Evolutionary conservation across 1,140 invertebrate genomes (phyloP), one percentile per base, ranked within the genome.

Genomic region (Bombus soroeensis): DNA sequence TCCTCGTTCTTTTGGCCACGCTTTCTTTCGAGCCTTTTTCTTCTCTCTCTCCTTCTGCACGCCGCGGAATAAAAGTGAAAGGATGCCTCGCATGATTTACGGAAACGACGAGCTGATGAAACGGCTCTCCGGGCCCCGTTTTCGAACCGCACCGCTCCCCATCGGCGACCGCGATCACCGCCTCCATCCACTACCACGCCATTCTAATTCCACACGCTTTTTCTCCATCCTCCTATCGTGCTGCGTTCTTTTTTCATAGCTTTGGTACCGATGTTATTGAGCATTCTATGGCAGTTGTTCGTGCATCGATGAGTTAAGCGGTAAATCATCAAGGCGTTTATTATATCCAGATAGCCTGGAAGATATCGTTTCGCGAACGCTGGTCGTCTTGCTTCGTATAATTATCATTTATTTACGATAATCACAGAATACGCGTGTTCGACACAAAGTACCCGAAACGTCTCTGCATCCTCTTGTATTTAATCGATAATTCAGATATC

Each of bases 41-140:
- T 32, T 34, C n/a, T 18, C 62, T n/a, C 77, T 71, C 68, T 79
- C 53, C 39, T 37, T 57, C 43, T 34, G 25, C 59, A 43, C 74
- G n/a, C 68, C 57, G 62, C 25, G 25, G 83, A 71, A 84, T 84
- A 84, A 84, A 84, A 78, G 66, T 53, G 74, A 70, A 84, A 79
- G 83, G 83, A 79, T 43, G 53, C 53, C 53, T 59, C 66, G 62
- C 68, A 84, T 84, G 83, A 84, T 84, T 84, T 84, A 84, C 83
- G 76, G 83, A 84, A 84, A 84, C 76, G 62, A 34, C 64, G 74
- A 57, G 32, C 59, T 79, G 83, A 84, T 84, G 76, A 72, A 84
- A 78, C 39, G 57, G 57, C 41, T 41, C 47, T 47, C 28, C 39
- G 28, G 64, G 64, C 47, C 32, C 41, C 75, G 47, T 73, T 81